Percentiles rank a stretch among this genome's conserved stretches.
phyloP scores from a whole-genome alignment of 2,113 vertebrate species.

The Amphiprion ocellaris region DNA sequence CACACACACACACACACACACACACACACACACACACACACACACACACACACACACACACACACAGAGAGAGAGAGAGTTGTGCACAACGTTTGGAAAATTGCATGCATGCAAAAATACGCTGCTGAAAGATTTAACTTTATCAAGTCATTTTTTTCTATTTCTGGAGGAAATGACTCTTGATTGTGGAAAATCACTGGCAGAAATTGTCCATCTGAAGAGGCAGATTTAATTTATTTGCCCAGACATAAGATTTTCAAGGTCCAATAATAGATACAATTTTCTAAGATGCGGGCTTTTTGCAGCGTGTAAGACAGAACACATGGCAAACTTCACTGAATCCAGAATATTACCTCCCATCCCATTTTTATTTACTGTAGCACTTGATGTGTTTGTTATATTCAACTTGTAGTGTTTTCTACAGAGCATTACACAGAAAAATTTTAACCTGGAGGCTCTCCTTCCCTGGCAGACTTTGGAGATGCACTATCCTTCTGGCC shows the following conservation, averaged over 20 bases:
- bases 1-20: conserved; percentile 25
- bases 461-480: conserved; percentile 13
- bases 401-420: background rate
- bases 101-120: conserved; percentile 17
- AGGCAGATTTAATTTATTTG: too few species aligned
- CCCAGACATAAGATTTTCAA: background rate
- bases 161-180: too few species aligned
- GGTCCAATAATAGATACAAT: background rate
- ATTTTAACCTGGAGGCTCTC: conserved; percentile 23
- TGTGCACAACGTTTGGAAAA: conserved; percentile 33
- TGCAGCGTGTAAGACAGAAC: background rate
- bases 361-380: background rate
- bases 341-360: background rate
- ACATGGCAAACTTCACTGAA: background rate
- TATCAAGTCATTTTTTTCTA: too few species aligned
- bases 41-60: conserved; percentile 38
- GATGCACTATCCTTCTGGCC: conserved; percentile 36
- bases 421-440: background rate
- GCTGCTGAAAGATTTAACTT: too few species aligned
- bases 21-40: conserved; percentile 29
- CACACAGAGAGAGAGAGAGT: conserved; percentile 19
- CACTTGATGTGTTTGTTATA: background rate
- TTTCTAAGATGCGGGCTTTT: background rate
- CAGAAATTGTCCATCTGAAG: background rate
- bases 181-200: background rate